These are phyloP conservation scores for Sebastes oblongus DNA, from an alignment of 2,797 vertebrate species.

Conservation along the genomic window DNA sequence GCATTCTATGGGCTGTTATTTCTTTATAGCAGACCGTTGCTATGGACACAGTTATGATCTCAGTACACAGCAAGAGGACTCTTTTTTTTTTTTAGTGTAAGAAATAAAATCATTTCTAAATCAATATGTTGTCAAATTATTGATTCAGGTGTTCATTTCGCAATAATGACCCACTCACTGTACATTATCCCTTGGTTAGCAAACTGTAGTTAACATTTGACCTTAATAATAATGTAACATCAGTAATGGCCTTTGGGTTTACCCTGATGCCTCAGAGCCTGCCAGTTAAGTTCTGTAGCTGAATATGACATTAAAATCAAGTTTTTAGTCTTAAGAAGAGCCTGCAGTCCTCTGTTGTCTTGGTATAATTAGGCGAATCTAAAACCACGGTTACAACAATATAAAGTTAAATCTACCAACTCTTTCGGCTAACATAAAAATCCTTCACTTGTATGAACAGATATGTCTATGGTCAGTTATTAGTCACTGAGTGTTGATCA, in stretches of 20 bases:
- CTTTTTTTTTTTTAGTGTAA: no score
- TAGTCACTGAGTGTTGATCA: background rate
- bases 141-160: no score
- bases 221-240: background rate
- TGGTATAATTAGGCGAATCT: background rate
- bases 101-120: no score
- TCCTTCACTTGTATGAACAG: background rate
- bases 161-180: no score
- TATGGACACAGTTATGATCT: no score
- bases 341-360: background rate
- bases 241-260: background rate
- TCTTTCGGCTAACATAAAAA: background rate
- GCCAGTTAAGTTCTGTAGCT: background rate
- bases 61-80: no score
- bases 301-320: background rate
- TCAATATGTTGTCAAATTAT: no score
- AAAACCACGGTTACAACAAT: no score
- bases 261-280: background rate
- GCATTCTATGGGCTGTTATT: no score
- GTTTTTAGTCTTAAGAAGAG: background rate
- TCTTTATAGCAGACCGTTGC: no score
- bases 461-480: background rate
- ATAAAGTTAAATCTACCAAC: no score
- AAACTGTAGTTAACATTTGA: background rate
- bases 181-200: background rate